phyloP scores from a whole-genome alignment of 2,113 vertebrate genomes.

The Pica pica region DNA sequence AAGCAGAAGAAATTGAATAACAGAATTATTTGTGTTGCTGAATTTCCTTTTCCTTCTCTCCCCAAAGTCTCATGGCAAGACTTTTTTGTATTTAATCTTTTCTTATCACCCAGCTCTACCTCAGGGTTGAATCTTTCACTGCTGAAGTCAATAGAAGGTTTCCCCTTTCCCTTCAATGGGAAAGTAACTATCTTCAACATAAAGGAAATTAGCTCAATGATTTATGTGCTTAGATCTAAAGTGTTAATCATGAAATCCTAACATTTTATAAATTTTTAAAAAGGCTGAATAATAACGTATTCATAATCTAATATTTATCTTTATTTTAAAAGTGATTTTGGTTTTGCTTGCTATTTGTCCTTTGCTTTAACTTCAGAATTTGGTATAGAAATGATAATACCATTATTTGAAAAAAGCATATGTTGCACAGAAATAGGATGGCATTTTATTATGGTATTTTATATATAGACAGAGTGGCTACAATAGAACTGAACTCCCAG shows the following conservation, averaged over 20 bases:
- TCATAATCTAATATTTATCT: background rate
- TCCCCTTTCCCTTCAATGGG: background rate
- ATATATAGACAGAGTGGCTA: background rate
- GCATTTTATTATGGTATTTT: background rate
- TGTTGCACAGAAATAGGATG: background rate
- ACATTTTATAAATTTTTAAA: background rate
- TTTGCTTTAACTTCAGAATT: background rate
- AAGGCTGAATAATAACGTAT: background rate
- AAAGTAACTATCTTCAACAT: background rate
- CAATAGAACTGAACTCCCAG: background rate
- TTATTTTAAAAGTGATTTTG: background rate
- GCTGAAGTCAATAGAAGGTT: background rate
- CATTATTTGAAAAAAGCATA: background rate
- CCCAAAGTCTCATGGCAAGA: background rate
- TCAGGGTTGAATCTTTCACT: background rate
- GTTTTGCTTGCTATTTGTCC: background rate
- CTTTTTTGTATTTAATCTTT: background rate
- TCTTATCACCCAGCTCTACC: background rate
- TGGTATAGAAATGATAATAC: background rate
- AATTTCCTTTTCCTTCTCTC: background rate
- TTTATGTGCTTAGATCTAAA: background rate
- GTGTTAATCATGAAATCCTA: background rate
- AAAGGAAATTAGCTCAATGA: background rate
- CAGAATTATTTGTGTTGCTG: background rate
- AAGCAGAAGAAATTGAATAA: background rate